Evolutionary conservation across 2,797 vertebrate genomes (phyloP), one percentile per base, ranked within the genome.

Genomic region (Triplophysa bombifrons): DNA sequence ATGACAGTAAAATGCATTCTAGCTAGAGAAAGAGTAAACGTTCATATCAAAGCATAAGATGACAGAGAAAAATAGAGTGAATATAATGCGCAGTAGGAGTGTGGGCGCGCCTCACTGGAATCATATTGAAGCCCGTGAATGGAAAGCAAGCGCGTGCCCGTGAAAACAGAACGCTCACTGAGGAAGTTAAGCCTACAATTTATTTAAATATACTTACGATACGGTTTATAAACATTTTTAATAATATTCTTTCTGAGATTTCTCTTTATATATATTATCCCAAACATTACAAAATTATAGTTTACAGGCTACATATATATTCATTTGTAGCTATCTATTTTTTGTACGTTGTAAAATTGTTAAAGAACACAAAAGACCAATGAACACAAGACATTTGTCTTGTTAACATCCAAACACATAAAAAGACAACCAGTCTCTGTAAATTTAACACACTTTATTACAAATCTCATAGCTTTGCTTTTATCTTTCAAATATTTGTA

Each of bases 401-500:
- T 19, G 51, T 53, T 55, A n/a, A n/a, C n/a, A 16, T 6, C 8
- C 51, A 55, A 55, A 55, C 7, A 55, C 44, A 46, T 55, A 12
- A 0, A 41, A 78, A 65, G 63, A 41, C 63, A 38, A 11, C 1
- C 16, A 20, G 30, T 8, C 63, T 25, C 16, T n/a, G n/a, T 46
- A 60, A 50, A 5, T 53, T 34, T 14, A 14, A n/a, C 61, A 71
- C 84, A 51, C 50, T 91, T 89, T 93, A 87, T 94, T 95, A 97
- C 87, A 95, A 97, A 95, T 90, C 30, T n/a, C 46, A 93, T 95
- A 86, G 69, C 87, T 87, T 88, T 92, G 19, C 51, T 4, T 7
- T 34, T n/a, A 2, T n/a, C 90, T 86, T 94, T 92, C 87, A 86
- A 93, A 92, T 90, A 90, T 87, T 85, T 93, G 91, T 93, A 95